Evolutionary conservation across 2,888 invertebrate species (phyloP).

Genomic region (Eutolmus rufibarbis): DNA sequence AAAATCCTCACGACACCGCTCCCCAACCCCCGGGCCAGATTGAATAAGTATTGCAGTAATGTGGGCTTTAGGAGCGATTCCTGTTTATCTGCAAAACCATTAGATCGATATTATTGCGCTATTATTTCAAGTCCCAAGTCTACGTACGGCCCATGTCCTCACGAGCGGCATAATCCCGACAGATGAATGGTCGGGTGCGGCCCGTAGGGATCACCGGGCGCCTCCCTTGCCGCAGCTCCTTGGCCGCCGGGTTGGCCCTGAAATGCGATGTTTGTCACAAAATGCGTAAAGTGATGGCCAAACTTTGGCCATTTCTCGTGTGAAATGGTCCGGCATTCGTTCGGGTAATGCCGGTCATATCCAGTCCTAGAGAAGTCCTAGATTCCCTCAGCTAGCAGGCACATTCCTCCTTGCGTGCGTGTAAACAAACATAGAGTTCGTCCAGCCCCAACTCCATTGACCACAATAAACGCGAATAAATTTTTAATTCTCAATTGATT

Average conservation of each 20-base stretch:
- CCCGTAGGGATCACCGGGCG: not conserved
- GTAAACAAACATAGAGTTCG: not conserved
- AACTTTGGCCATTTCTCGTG: constrained; percentile 45
- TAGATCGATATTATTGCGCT: constrained; percentile 40
- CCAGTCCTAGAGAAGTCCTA: not conserved
- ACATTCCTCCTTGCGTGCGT: not conserved
- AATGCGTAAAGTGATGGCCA: constrained; percentile 43
- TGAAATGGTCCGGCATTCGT: not conserved
- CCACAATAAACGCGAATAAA: constrained; percentile 47
- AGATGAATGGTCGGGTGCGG: not conserved
- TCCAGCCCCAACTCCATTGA: not conserved
- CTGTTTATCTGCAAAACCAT: constrained; percentile 40
- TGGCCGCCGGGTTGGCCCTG: constrained; percentile 4
- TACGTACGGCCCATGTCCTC: constrained; percentile 15
- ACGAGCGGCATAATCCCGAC: constrained; percentile 19
- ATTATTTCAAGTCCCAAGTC: constrained; percentile 24
- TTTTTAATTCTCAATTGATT: constrained; percentile 54
- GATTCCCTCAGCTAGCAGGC: not conserved
- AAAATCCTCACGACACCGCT: constrained; percentile 3
- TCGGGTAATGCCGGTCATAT: not conserved
- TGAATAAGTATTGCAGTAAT: constrained; percentile 39
- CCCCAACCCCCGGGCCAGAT: not conserved
- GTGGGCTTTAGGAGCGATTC: constrained; percentile 33
- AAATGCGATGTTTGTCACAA: constrained; percentile 40
- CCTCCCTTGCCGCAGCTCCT: not conserved